phyloP scores from a whole-genome alignment of 2,888 invertebrate genomes.

The Lochmaea crataegi region DNA sequence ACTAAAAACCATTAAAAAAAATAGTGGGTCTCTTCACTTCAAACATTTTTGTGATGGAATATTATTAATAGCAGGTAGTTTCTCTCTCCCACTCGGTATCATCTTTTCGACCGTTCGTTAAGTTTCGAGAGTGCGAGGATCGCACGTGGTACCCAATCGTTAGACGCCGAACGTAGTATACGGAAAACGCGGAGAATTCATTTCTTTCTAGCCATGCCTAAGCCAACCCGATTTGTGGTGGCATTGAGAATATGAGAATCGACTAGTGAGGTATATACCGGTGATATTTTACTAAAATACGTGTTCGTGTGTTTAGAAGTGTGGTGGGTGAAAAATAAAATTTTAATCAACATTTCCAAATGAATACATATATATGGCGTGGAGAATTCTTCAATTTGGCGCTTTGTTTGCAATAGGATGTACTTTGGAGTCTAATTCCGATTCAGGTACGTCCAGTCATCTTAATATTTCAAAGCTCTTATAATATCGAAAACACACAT shows the following conservation, averaged over 20 bases:
- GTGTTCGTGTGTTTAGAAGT: slow-evolving; percentile 64
- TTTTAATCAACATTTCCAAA: slow-evolving; percentile 69
- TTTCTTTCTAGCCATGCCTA: slow-evolving; percentile 35
- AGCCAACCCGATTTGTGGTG: slow-evolving; percentile 28
- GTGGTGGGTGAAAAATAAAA: slow-evolving; percentile 54
- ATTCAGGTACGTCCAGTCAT: slow-evolving; percentile 37
- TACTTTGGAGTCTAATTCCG: slow-evolving; percentile 54
- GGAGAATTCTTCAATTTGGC: slow-evolving; percentile 79
- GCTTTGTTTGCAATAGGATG: slow-evolving; percentile 71
- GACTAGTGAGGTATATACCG: slow-evolving; percentile 66
- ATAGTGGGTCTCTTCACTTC: background rate
- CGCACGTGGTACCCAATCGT: slow-evolving; percentile 6
- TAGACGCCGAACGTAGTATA: slow-evolving; percentile 25
- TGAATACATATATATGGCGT: slow-evolving; percentile 81
- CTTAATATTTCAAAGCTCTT: slow-evolving; percentile 11
- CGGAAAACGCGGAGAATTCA: slow-evolving; percentile 28
- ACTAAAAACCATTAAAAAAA: background rate
- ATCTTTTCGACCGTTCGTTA: slow-evolving; percentile 13
- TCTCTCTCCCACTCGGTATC: slow-evolving; percentile 16
- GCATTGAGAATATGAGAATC: slow-evolving; percentile 41
- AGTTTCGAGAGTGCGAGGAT: slow-evolving; percentile 17
- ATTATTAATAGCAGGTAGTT: slow-evolving; percentile 29
- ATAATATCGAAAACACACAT: slow-evolving; percentile 46
- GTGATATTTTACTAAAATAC: slow-evolving; percentile 60
- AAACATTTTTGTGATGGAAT: background rate